Evolutionary conservation across 2,797 vertebrate genomes (phyloP).

Genomic region (Anomalospiza imberbis): DNA sequence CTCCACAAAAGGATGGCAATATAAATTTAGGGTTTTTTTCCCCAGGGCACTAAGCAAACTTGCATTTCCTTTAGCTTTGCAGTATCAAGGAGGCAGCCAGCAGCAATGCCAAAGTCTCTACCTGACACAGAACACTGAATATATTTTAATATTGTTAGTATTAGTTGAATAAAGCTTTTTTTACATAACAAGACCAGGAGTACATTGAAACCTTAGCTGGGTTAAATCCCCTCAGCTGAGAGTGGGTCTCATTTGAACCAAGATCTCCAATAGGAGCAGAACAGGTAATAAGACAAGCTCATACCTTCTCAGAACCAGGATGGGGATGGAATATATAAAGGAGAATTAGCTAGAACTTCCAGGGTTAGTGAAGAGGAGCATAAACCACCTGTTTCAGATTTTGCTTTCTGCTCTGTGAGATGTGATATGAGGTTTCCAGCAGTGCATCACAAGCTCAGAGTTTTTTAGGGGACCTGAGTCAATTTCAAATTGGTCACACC

Average conservation of each 20-base stretch:
- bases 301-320: background rate
- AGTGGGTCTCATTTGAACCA: background rate
- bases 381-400: background rate
- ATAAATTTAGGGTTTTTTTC: background rate
- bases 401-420: background rate
- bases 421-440: background rate
- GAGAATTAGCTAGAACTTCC: background rate
- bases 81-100: background rate
- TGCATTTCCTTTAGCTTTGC: background rate
- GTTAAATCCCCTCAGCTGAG: background rate
- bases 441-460: background rate
- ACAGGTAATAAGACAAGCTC: background rate
- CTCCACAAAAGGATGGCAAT: background rate
- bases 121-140: background rate
- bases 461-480: background rate
- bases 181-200: background rate
- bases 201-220: background rate
- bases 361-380: background rate
- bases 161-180: background rate
- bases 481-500: background rate
- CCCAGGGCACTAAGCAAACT: background rate
- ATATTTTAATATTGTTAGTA: background rate
- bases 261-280: background rate
- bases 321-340: background rate
- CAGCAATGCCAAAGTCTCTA: background rate